Base-by-base conservation (phyloP, 2,797 vertebrate genomes). In the Podarcis lilfordi region DNA sequence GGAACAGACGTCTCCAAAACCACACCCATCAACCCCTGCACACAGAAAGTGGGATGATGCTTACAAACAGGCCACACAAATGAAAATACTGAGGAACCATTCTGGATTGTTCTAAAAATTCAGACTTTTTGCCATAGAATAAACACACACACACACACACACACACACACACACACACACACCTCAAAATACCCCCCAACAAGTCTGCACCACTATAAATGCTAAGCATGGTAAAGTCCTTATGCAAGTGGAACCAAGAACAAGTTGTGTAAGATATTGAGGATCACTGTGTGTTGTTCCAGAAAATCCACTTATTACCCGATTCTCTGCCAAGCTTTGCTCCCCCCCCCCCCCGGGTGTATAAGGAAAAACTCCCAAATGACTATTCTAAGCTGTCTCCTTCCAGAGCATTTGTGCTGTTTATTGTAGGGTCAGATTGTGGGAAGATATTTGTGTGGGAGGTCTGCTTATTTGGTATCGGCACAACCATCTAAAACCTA, bases 291-390 rank as follows among this genome's bases (percentile, higher is more conserved):
- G 25, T 0, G 86, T n/a, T 15, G 69, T 90, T 84, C 50, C 32
- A 64, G 7, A 2, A 45, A 68, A 25, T 43, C 17, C 1, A 2
- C 23, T 68, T 77, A 87, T 8, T 1, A 1, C 0, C 2, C 79
- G 11, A 10, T 55, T 88, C n/a, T 66, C 27, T 85, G 2, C 2
- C 85, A 81, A 85, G 74, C 1, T 10, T 13, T 90, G 15, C 84
- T 69, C 10, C 17, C 45, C 9, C 9, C 43, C 43, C 9, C 13
- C 50, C 59, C 19, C 0, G 0, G 69, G 64, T 32, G 2, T 3
- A 79, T 83, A 29, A 85, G 66, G 50, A 37, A 29, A 85, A 89
- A 23, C 83, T 81, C 79, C 69, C 55, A 68, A 85, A 91, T 82
- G 2, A 0, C 61, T 86, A 27, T 35, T 92, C 90, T 74, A 66